A percentile compares a stretch with the other conserved stretches of the same genome.
Conservation (phyloP, 2,888 invertebrate species). For the Ophonus ardosiacus region DNA sequence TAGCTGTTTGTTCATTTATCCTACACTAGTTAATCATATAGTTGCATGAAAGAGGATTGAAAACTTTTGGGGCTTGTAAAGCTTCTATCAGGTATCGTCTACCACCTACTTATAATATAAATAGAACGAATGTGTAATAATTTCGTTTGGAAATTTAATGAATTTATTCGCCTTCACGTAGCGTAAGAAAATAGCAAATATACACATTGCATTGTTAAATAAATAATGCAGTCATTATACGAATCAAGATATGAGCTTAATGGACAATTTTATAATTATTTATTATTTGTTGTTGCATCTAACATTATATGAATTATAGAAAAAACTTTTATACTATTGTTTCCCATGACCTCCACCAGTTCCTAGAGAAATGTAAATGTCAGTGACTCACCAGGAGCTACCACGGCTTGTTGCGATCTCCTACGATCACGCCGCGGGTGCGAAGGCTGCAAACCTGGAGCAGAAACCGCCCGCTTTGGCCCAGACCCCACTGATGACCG, state of each 20-base stretch:
- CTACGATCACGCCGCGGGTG: slow-evolving; percentile 80
- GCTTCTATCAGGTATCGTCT: slow-evolving; percentile 18
- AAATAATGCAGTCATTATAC: slow-evolving; percentile 33
- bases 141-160: slow-evolving; percentile 4
- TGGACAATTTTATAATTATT: slow-evolving; percentile 11
- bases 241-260: slow-evolving; percentile 2
- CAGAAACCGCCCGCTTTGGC: slow-evolving; percentile 86
- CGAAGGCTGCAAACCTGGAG: slow-evolving; percentile 85
- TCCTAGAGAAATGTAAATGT: slow-evolving; percentile 45
- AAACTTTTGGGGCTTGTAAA: slow-evolving; percentile 35
- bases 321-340: slow-evolving; percentile 4
- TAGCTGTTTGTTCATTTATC: slow-evolving; percentile 17
- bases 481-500: slow-evolving; percentile 77
- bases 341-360: slow-evolving; percentile 33
- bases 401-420: slow-evolving; percentile 72
- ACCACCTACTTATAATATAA: neutral
- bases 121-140: neutral
- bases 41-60: slow-evolving; percentile 19
- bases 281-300: slow-evolving; percentile 47
- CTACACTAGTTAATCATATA: neutral
- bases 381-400: slow-evolving; percentile 79
- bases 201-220: slow-evolving; percentile 19
- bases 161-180: slow-evolving; percentile 6
- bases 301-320: slow-evolving; percentile 21
- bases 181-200: slow-evolving; percentile 16